Base-by-base conservation (phyloP, 2,113 vertebrate species). In the Dendropsophus ebraccatus region DNA sequence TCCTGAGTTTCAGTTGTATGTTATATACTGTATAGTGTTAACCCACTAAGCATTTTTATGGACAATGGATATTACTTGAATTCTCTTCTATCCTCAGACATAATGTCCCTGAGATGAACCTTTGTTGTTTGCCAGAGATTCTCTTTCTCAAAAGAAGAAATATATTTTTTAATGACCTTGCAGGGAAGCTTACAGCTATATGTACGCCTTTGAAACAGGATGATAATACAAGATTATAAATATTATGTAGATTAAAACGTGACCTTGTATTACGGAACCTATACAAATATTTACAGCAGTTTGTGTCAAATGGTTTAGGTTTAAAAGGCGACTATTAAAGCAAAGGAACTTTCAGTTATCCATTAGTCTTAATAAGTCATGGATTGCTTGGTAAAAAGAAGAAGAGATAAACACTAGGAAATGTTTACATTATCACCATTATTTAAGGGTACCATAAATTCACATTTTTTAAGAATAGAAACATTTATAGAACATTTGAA, bases 81-180 rank as follows among this genome's bases (percentile, higher is more conserved):
- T n/a, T 79, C 30, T 52, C 21, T 37, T 60, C n/a, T 73, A 25
- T n/a, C 30, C 23, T 37, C 23, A 35, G 50, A 72, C 30, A 56
- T 54, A 50, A 28, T 83, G 82, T 25, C 45, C 45, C 19, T 62
- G 65, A 37, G 50, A 85, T 78, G 74, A 78, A 78, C 72, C 28
- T 75, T 4, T 30, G 23, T 16, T 11, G 41, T 56, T 77, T 58
- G 54, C 58, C 12, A 30, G 17, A 85, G 50, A 52, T 28, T 65
- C 41, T 85, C 25, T 77, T 47, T 77, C 72, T 76, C 70, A 75
- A 52, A n/a, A 75, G 23, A 52, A 16, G 28, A 37, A 2, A 74
- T 75, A n/a, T 17, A 5, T 69, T 35, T 50, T 12, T 16, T 28
- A 35, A 78, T 78, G 19, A 56, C 6, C 12, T 52, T 50, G 35